A percentile compares a stretch with the other conserved stretches of the same genome.
Evolutionary conservation across 2,113 vertebrate species (phyloP).

Genomic region (Narcine bancroftii): DNA sequence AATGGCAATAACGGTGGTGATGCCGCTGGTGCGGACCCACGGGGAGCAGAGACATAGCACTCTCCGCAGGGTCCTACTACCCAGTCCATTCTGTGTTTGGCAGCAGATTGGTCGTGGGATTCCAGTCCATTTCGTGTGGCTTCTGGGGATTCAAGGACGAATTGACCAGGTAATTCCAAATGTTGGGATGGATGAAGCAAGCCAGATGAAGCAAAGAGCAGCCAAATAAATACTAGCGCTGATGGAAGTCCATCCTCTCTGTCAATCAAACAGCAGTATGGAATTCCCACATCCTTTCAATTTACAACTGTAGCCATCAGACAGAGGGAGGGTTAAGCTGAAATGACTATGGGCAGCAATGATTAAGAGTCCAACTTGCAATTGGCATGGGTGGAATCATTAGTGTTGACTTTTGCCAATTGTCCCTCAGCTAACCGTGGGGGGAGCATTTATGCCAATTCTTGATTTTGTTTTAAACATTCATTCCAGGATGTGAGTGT

Average conservation of each 20-base stretch:
- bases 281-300: not conserved
- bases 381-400: not conserved
- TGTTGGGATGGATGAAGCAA: not conserved
- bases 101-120: not conserved
- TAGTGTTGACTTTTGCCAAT: not conserved
- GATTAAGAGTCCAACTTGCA: not conserved
- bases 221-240: not conserved
- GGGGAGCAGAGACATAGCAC: no score
- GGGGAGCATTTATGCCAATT: not conserved
- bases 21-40: no score
- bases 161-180: not conserved
- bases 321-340: not conserved
- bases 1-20: no score
- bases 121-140: no score
- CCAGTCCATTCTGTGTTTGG: no score
- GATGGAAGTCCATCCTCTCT: not conserved
- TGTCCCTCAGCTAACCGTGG: not conserved
- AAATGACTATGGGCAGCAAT: not conserved
- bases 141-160: not conserved
- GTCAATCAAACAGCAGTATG: not conserved
- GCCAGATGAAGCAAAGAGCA: not conserved
- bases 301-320: not conserved
- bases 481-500: not conserved
- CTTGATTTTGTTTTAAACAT: not conserved
- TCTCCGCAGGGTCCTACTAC: no score